Base-by-base conservation (phyloP, 2,797 vertebrate species). In the Gymnopithys bicolor region DNA sequence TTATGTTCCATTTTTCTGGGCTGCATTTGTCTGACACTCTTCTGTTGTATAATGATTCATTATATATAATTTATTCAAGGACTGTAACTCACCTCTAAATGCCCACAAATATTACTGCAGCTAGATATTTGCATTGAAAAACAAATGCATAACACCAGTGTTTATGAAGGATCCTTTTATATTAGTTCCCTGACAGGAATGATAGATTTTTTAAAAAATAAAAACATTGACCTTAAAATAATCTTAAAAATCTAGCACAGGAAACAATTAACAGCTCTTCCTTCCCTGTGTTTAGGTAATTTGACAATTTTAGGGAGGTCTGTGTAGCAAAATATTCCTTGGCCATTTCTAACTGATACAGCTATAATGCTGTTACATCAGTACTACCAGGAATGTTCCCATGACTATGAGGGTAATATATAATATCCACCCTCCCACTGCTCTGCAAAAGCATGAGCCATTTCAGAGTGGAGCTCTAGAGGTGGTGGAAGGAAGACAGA, bases 61-160 rank as follows among this genome's bases (percentile, higher is more conserved):
- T 92, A 91, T 8, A 76, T 66, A 46, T 92, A 78, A 96, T 95
- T 79, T 95, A 95, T 96, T 96, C 92, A 86, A 92, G 84, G 89
- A 69, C 85, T 93, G 55, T 81, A 93, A 87, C 69, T 93, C 90
- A 96, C 89, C 84, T 95, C 82, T 66, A 71, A 88, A 70, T 87
- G 79, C 63, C 92, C 89, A 91, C 93, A 94, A 93, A 91, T 95
- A 96, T 76, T 87, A 93, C 93, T 84, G 84, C 82, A 92, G 59
- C 55, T 56, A 94, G 89, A 60, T 48, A 90, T 92, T 88, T 94
- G 95, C 89, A 96, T 86, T 93, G 79, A 84, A 94, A 96, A 96
- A 89, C 89, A 94, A 88, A 92, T 46, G 73, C 17, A 0, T 69
- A 62, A 83, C 33, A 64, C 28, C 46, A 71, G 46, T 71, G 80